Percentiles rank a stretch among this genome's conserved stretches.
phyloP scores from a whole-genome alignment of 2,113 vertebrate species.

The Raja brachyura region DNA sequence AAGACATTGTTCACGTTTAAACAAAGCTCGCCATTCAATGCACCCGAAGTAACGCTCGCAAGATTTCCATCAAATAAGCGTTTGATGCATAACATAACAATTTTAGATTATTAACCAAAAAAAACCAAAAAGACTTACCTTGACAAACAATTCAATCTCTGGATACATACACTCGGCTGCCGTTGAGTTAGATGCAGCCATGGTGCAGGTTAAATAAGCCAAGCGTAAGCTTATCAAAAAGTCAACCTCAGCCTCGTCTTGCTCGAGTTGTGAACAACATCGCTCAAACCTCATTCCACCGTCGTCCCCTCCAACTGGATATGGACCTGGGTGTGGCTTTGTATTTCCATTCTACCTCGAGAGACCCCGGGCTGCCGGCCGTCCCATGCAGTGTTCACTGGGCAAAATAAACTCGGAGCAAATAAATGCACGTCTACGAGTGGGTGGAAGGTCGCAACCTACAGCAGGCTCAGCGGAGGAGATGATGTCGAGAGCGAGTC shows the following conservation, averaged over 20 bases:
- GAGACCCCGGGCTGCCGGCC: background rate
- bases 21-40: background rate
- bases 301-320: background rate
- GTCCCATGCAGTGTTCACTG: background rate
- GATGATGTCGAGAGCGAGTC: background rate
- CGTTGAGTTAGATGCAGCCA: background rate
- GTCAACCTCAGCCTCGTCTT: background rate
- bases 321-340: background rate
- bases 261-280: background rate
- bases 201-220: background rate
- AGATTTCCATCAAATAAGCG: background rate
- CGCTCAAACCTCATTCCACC: background rate
- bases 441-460: background rate
- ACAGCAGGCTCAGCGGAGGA: background rate
- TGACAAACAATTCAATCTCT: slow-evolving; percentile 34
- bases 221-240: background rate
- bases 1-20: background rate
- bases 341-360: background rate
- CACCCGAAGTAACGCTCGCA: background rate
- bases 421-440: background rate
- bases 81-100: background rate
- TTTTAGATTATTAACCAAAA: background rate
- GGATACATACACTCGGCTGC: background rate
- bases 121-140: background rate
- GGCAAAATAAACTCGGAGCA: background rate